Base-by-base conservation (phyloP, 2,888 invertebrate species). In the Pocota personata region DNA sequence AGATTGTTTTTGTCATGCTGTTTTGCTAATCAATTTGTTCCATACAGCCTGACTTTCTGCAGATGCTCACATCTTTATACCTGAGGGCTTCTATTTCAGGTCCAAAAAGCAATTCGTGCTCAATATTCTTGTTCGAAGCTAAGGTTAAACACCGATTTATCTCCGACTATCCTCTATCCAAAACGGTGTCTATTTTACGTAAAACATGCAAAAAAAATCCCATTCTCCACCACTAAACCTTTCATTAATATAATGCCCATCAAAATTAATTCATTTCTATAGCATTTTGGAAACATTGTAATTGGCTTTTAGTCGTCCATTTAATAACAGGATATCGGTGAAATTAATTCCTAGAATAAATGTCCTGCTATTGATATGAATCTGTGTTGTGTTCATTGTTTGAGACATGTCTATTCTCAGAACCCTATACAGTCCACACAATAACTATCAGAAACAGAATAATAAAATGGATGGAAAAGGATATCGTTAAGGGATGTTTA, bases 171-270 rank as follows among this genome's bases (percentile, higher is more conserved):
- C 32, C 10, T 8, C 32, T 32, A 4, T 10, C 32, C 32, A 32
- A 10, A 8, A 7, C 0, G 8, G 8, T 32, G 32, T 10, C 8
- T 2, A 1, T 3, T n/a, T 3, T n/a, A 40, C 40, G 40, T 16
- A 48, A 48, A 21, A 48, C 27, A 40, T 19, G 4, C 40, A 27
- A 55, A 52, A 48, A 14, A 19, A 7, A 19, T 4, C 19, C 3
- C 2, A 30, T 1, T 40, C 40, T 40, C 27, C n/a, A 1, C 24
- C n/a, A 52, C 6, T 16, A 55, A 55, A 32, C 24, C 27, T 24
- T 24, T 37, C 35, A 48, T 32, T 19, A 69, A 32, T 43, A 66
- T 57, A 27, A 66, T 48, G 57, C 76, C 37, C 62, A 66, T 76
- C 66, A 3, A 30, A 48, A 75, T 62, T 46, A 43, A 62, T 35